Base-by-base conservation (phyloP, 2,113 vertebrate species). In the Peromyscus polionotus region DNA sequence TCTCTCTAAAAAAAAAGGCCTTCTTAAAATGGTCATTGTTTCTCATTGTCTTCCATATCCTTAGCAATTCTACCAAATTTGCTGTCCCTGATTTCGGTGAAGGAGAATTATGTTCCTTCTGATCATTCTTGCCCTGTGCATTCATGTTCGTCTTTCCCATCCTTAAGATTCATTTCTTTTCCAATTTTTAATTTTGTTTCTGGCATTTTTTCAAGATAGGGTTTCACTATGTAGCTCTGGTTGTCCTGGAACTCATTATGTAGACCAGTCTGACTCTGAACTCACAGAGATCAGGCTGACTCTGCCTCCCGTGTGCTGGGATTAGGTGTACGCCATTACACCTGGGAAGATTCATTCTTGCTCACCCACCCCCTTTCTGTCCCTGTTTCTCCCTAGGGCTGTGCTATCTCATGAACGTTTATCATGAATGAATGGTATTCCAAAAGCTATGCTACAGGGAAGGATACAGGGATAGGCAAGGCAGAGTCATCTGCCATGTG, bases 391-490 rank as follows among this genome's bases (percentile, higher is more conserved):
- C 33, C 14, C 81, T 12, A 90, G 75, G 63, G 14, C 57, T 79
- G 57, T 39, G 67, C 17, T 31, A 81, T 76, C 90, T 88, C 45
- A 36, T 77, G 92, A 93, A 76, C 59, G 72, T 92, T 92, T 61
- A 54, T 73, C 48, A 22, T 65, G 70, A 61, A 33, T 26, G 31
- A 90, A 91, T 68, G 73, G 65, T 3, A 1, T 86, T 59, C 70
- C 57, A 90, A 70, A 54, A 76, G 59, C 14, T 59, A 67, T 72
- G 10, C 54, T 24, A 51, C 59, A 16, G 51, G 86, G 92, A 86
- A 36, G 61, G 20, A 42, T 28, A 6, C 42, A 80, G 86, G 91
- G 68, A 90, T 68, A 54, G 75, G 20, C 59, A 90, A 92, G n/a
- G 86, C 9, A 54, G 33, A 83, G 48, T 63, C 51, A 39, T 81